phyloP scores from a whole-genome alignment of 2,797 vertebrate species.

The Cheirogaleus major region DNA sequence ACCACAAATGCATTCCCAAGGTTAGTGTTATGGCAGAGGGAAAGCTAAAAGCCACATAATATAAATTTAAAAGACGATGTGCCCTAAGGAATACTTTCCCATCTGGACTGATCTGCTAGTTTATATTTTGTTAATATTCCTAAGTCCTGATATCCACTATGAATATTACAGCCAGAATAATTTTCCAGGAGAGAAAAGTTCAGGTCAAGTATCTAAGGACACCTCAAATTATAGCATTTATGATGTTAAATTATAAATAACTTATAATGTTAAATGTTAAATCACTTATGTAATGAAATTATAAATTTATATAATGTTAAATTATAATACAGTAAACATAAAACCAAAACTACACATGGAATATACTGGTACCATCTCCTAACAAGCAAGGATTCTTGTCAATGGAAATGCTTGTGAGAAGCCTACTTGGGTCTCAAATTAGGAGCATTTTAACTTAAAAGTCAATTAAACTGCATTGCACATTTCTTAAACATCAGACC shows the following conservation, averaged over 20 bases:
- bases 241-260: not conserved
- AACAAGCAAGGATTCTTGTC: not conserved
- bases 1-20: not conserved
- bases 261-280: not conserved
- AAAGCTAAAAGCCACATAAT: not conserved
- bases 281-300: not conserved
- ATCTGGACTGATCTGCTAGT: not conserved
- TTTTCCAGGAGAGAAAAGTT: slow-evolving; percentile 6
- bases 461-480: not conserved
- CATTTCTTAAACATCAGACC: not conserved
- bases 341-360: not conserved
- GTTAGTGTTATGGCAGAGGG: no score
- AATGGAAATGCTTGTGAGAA: not conserved
- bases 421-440: not conserved
- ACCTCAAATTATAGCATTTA: not conserved
- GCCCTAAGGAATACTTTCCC: not conserved
- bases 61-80: not conserved
- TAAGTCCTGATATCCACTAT: not conserved
- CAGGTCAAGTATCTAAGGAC: not conserved
- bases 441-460: not conserved
- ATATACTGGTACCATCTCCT: not conserved
- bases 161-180: not conserved
- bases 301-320: not conserved
- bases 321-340: not conserved
- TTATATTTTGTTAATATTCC: not conserved